Base-by-base conservation (phyloP, 2,797 vertebrate genomes). In the Sebastes elongatus region DNA sequence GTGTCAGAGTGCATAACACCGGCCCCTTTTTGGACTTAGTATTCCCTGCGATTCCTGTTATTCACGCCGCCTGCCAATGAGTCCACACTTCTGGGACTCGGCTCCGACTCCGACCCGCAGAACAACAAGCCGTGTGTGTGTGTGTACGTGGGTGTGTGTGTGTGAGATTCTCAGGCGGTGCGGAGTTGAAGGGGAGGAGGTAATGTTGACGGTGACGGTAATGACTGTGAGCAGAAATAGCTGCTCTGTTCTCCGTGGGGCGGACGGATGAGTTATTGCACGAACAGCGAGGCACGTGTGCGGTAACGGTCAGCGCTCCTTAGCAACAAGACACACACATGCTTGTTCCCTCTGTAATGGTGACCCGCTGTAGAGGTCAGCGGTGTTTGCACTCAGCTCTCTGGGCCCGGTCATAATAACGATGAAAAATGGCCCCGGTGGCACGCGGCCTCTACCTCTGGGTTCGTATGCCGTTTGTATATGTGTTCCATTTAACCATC, bases 281-380 rank as follows among this genome's bases (percentile, higher is more conserved):
- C 3, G 10, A 61, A 74, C 23, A 10, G 14, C 10, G 35, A 71
- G 35, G 71, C 60, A 33, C 13, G 11, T 74, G 72, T 74, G 60
- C 16, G 20, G 42, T 20, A 20, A 55, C 11, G 22, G 59, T 27
- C 10, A 4, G 30, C 18, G 49, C 25, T 64, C 61, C 72, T n/a
- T 71, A 70, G 73, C 68, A 68, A 78, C 49, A 67, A 63, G 52
- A 65, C 56, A 33, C 52, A 68, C 74, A 61, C 62, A 67, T 74
- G n/a, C 78, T 18, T n/a, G 30, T 63, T 80, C 49, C 23, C 9
- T 64, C 27, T 79, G 56, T 78, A 77, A 81, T 64, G 74, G 68
- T 79, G 89, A 90, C 83, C 88, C 5, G 7, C 62, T 82, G 73
- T 56, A 66, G 80, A 87, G 92, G 89, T 92, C 91, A 85, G 62